Percentiles rank a stretch among this genome's conserved stretches.
Conservation (phyloP, 2,888 invertebrate genomes). For the Lycophotia porphyrea region DNA sequence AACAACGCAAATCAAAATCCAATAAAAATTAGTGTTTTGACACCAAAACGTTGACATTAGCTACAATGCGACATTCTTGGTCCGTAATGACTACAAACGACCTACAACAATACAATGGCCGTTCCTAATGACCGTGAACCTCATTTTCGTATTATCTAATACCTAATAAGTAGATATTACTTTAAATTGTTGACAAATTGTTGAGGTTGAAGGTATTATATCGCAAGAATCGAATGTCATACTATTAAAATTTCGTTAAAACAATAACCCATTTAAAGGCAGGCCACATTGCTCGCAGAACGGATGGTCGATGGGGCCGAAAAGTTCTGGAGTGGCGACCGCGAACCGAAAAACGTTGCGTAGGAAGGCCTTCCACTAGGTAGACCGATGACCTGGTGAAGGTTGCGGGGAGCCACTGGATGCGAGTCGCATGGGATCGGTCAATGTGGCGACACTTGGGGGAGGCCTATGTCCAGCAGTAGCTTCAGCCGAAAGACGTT, state of each 20-base stretch:
- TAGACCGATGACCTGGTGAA: too few species aligned
- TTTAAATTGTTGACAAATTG: slow-evolving; percentile 21
- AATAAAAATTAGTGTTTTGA: slow-evolving; percentile 40
- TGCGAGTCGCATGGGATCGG: too few species aligned
- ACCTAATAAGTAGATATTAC: slow-evolving; percentile 31
- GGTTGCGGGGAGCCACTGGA: too few species aligned
- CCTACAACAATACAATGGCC: slow-evolving; percentile 63
- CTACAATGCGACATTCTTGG: slow-evolving; percentile 54
- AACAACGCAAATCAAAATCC: slow-evolving; percentile 39
- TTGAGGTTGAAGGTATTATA: background rate
- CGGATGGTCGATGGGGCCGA: too few species aligned
- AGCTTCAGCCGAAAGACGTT: too few species aligned
- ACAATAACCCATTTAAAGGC: too few species aligned
- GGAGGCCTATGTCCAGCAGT: too few species aligned
- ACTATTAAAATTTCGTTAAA: background rate
- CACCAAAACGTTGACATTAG: slow-evolving; percentile 39
- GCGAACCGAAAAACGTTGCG: too few species aligned
- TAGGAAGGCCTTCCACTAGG: too few species aligned
- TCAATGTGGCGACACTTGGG: too few species aligned
- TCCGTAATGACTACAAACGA: slow-evolving; percentile 67
- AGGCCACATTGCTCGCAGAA: too few species aligned
- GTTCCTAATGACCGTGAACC: slow-evolving; percentile 72
- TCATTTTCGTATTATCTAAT: slow-evolving; percentile 69
- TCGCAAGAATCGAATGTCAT: background rate
- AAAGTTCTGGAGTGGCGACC: too few species aligned